Evolutionary conservation across 37 sponge, comb jelly and placozoan genomes (phyloP), one percentile per base, ranked within the genome.

Genomic region (Aphrocallistes beatrix): DNA sequence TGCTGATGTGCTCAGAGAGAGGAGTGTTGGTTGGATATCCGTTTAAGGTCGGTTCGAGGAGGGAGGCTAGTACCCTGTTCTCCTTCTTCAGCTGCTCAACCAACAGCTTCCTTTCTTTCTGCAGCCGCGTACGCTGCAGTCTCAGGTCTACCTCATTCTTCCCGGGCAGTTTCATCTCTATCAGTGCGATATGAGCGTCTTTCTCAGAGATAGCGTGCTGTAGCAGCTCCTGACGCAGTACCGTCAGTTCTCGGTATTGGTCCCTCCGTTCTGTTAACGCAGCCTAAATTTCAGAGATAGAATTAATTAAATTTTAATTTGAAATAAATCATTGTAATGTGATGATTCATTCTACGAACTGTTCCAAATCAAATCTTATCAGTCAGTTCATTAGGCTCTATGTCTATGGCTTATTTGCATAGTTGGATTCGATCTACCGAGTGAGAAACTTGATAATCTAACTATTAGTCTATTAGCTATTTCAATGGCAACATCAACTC

Each of bases 141-240:
- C 25, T 60, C 75, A 60, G 8, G 34, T 60, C 75, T 13, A 60
- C 75, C 3, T 60, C 75, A 13, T 60, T 13, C n/a, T 30, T 60
- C 25, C 75, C 75, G 34, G 75, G 75, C 34, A 13, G 21, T 13
- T 60, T 60, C 17, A 6, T 6, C 34, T 60, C 75, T 3, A 60
- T 60, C 17, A 60, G 75, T 13, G 75, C 75, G n/a, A 60, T 60
- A 32, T 6, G 75, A 3, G 75, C 75, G 34, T 60, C 75, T 13
- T 60, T 60, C 75, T 60, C 75, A 60, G 17, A 19, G 21, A 60
- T 60, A 13, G 75, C n/a, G 75, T 60, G 75, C n/a, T 60, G 75
- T 13, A 60, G 34, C 75, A 60, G 34, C 75, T 60, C 75, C 75
- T 60, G 75, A 8, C 75, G 25, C 6, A 60, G 75, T 3, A 60